Evolutionary conservation across 2,113 vertebrate genomes (phyloP), one percentile per base, ranked within the genome.

Genomic region (Piprites chloris): DNA sequence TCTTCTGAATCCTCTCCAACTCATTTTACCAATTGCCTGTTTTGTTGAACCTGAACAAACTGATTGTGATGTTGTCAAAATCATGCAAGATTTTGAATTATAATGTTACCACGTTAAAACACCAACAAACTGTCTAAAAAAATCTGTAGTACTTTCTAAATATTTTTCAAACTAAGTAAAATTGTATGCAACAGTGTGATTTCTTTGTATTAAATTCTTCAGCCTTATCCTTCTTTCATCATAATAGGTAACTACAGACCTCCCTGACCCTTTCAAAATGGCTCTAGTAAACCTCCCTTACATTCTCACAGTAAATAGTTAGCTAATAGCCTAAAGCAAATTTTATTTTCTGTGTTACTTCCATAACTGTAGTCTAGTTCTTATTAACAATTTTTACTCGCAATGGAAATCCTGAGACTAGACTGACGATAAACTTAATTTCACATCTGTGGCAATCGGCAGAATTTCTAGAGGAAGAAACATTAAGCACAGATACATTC

Each of bases 251-350:
- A 39, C 28, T 88, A 87, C 30, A 73, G 76, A 56, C 26, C 53
- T 41, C 55, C 17, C 69, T 80, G 56, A 37, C n/a, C 14, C 16
- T 71, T 90, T 90, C 63, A 42, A 82, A 86, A 89, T 22, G 32
- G 13, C 11, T 79, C 32, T 68, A 42, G 46, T 39, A 68, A 82
- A 89, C 30, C 12, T 0, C 19, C 65, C 8, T 82, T 84, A 39
- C 30, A 77, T 92, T 89, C 81, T 95, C 62, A 88, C 6, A 56
- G 16, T 79, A 87, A 92, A 37, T 85, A 47, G 85, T 93, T 92
- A 96, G 27, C 14, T 65, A 91, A 73, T 71, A 94, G 35, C 28
- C 23, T 39, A 42, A 88, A 93, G 12, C 49, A 92, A 85, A 83
- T 23, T 66, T 80, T 90, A 71, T 90, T 74, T 87, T 1, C 46